Evolutionary conservation across 2,888 invertebrate genomes (phyloP), one percentile per base, ranked within the genome.

Genomic region (Miltochrista miniata): DNA sequence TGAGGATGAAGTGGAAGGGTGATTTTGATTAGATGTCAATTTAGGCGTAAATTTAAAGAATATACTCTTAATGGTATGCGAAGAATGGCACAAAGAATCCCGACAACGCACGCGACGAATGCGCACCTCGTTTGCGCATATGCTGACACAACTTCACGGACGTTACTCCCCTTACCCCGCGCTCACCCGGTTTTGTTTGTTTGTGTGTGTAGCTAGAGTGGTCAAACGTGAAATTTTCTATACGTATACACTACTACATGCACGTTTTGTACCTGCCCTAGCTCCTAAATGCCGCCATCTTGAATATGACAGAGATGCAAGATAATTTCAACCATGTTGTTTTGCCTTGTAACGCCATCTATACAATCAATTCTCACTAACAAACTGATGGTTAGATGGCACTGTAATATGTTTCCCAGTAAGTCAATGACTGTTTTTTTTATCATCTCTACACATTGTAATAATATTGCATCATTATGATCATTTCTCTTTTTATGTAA

Each of bases 31-130:
- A 84, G 78, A 78, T 86, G 83, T 92, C 91, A 93, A 93, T 94
- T 93, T 93, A 89, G 89, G 92, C 93, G 93, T 93, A 93, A 93
- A 94, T 93, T 93, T 93, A 93, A 94, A 94, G 93, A 93, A 93
- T 93, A 92, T 93, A 93, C 93, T 93, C 93, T 93, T 94, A 93
- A 93, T 96, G 96, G 97, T 96, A 97, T 97, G 96, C 95, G 94
- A 96, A 96, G 97, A 97, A 97, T 97, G 97, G 96, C 96, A 96
- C 96, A 97, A 97, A 96, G 97, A 97, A 97, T 97, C 96, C 95
- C 94, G 96, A 96, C 96, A 96, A 97, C 96, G 96, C 96, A 95
- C 93, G 94, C 94, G 93, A 93, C 94, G 93, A 94, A 93, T 93
- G 95, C 96, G 95, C 95, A 96, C 92, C 93, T 93, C 93, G 93